A percentile compares a stretch with the other conserved stretches of the same genome.
Conservation (phyloP, 1,140 invertebrate species). For the Gryon sp. region DNA sequence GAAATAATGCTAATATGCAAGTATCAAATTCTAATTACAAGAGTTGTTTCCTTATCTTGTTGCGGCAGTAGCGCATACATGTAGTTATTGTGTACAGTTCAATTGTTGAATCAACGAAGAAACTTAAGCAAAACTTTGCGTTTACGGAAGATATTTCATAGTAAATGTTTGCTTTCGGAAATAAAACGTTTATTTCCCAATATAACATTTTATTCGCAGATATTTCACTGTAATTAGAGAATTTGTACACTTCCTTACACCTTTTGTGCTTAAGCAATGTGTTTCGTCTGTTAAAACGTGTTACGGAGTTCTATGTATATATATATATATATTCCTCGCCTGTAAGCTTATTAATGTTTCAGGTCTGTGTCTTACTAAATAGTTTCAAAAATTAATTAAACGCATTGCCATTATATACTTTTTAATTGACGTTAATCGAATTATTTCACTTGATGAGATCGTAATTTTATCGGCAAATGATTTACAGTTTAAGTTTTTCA, state of each 20-base stretch:
- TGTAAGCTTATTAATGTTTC: conserved; percentile 3
- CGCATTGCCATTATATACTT: not conserved
- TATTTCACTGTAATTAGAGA: conserved; percentile 4
- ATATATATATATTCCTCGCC: not conserved
- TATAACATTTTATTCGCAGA: conserved; percentile 6
- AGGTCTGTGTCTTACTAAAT: not conserved
- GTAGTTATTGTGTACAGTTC: conserved; percentile 10
- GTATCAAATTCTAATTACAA: conserved; percentile 35
- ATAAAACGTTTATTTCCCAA: conserved; percentile 18
- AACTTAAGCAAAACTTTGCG: conserved; percentile 35
- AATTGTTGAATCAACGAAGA: conserved; percentile 25
- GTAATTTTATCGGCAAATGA: not conserved
- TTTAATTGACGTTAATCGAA: not conserved
- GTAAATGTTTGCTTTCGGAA: conserved; percentile 17
- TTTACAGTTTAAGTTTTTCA: too few species aligned
- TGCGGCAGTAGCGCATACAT: conserved; percentile 14
- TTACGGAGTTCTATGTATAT: not conserved
- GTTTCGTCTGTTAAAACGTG: not conserved
- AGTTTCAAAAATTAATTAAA: conserved; percentile 9
- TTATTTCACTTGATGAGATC: not conserved
- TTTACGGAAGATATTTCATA: conserved; percentile 33
- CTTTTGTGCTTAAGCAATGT: conserved; percentile 9
- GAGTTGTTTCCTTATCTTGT: conserved; percentile 3
- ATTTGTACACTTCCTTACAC: conserved; percentile 17
- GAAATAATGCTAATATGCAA: conserved; percentile 12